phyloP scores from a whole-genome alignment of 2,888 invertebrate species.

The Ormyrus thymus region DNA sequence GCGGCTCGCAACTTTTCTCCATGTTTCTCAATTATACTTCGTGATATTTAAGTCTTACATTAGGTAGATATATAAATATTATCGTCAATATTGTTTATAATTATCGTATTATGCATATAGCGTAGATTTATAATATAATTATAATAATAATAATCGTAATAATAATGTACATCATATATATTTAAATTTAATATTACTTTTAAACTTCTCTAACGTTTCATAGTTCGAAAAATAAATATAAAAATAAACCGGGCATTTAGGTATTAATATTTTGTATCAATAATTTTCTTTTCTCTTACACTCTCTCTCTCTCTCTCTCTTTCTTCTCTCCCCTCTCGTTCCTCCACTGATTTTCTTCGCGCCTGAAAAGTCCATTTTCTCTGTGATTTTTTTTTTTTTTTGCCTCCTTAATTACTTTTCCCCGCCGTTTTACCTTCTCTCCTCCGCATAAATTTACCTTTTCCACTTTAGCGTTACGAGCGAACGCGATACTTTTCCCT shows the following conservation, averaged over 20 bases:
- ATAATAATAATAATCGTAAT: conserved; percentile 56
- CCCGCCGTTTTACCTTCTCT: conserved; percentile 56
- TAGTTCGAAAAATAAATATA: conserved; percentile 75
- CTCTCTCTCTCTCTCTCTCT: conserved; percentile 54
- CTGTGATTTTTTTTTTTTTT: conserved; percentile 38
- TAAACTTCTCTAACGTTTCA: conserved; percentile 75
- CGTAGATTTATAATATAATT: conserved; percentile 56
- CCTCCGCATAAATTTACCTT: conserved; percentile 45
- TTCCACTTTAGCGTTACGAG: conserved; percentile 37
- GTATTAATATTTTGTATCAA: conserved; percentile 75
- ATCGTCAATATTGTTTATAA: conserved; percentile 54
- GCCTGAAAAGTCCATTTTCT: conserved; percentile 56
- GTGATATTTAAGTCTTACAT: conserved; percentile 53
- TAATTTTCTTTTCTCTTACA: conserved; percentile 66
- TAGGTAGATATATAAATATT: conserved; percentile 55
- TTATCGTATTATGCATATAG: conserved; percentile 54
- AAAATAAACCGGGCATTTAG: conserved; percentile 76
- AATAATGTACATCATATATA: conserved; percentile 66
- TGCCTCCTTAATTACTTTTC: conserved; percentile 23
- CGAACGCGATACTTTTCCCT: conserved; percentile 38
- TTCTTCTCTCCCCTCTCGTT: conserved; percentile 2
- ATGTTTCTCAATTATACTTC: conserved; percentile 34
- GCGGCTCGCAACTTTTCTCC: conserved; percentile 12
- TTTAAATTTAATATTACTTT: conserved; percentile 73
- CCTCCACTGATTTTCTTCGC: conserved; percentile 28